Conservation (phyloP, 2,888 invertebrate species). For the Venusia cambrica region DNA sequence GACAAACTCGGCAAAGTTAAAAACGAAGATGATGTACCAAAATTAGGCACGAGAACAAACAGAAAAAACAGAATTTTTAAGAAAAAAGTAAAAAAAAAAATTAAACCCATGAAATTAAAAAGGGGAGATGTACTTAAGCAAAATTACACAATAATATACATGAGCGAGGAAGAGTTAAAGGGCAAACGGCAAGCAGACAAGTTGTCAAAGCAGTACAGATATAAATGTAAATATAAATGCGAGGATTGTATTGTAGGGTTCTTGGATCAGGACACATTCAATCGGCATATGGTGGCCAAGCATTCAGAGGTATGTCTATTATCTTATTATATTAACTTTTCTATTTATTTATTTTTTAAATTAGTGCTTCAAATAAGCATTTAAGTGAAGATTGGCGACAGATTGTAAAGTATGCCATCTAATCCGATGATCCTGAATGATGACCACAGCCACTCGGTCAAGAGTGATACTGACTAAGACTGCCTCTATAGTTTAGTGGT, state of each 20-base stretch:
- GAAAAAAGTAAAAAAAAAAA: conserved; percentile 3
- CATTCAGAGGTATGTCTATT: conserved; percentile 15
- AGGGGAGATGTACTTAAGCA: conserved; percentile 3
- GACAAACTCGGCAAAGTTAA: neutral
- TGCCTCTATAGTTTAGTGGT: too few relatives aligned
- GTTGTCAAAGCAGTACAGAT: conserved; percentile 6
- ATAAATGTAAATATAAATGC: conserved; percentile 14
- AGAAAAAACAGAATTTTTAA: neutral
- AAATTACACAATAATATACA: conserved; percentile 14
- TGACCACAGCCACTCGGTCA: too few relatives aligned
- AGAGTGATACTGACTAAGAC: too few relatives aligned
- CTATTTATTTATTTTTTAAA: neutral
- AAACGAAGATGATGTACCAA: conserved; percentile 1
- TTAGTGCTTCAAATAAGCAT: neutral
- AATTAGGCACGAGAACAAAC: conserved; percentile 2
- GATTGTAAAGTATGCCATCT: too few relatives aligned
- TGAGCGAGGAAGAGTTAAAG: conserved; percentile 15
- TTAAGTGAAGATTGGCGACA: neutral
- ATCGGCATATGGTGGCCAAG: conserved; percentile 9
- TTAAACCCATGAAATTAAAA: conserved; percentile 2
- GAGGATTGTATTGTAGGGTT: conserved; percentile 11
- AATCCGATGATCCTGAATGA: too few relatives aligned
- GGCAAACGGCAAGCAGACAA: conserved; percentile 9
- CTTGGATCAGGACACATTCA: conserved; percentile 8
- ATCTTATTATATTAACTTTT: neutral